phyloP scores from a whole-genome alignment of 2,113 vertebrate genomes.

The Numida meleagris region DNA sequence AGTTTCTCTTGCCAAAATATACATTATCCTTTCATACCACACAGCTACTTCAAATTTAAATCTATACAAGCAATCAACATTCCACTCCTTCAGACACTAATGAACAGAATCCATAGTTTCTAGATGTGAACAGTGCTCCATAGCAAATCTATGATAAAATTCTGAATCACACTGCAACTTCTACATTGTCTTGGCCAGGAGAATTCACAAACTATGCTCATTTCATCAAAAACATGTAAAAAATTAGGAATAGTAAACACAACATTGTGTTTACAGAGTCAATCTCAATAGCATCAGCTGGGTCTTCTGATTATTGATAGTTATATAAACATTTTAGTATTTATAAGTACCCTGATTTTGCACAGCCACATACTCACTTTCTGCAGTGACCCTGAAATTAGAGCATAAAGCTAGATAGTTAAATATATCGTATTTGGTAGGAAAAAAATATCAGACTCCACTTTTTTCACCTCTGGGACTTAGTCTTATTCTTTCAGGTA shows the following conservation, averaged over 20 bases:
- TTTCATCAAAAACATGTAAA: not conserved
- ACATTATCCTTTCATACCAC: not conserved
- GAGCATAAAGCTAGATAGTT: not conserved
- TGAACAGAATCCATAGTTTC: not conserved
- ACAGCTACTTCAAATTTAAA: not conserved
- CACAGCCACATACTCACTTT: not conserved
- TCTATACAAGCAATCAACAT: not conserved
- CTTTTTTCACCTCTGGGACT: not conserved
- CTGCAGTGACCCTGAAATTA: not conserved
- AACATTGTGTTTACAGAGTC: not conserved
- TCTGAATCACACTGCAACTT: not conserved
- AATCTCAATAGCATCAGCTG: not conserved
- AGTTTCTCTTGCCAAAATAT: not conserved
- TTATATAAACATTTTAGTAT: not conserved
- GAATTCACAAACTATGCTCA: not conserved
- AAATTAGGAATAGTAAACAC: not conserved
- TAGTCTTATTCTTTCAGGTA: not conserved
- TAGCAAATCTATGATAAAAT: not conserved
- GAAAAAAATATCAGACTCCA: not conserved
- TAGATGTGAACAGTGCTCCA: not conserved
- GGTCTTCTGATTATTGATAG: not conserved
- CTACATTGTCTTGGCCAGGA: fast-evolving
- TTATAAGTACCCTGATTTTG: not conserved
- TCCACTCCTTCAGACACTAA: not conserved
- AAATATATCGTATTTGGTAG: not conserved